Evolutionary conservation across 2,113 vertebrate genomes (phyloP).

Genomic region (Alosa alosa): DNA sequence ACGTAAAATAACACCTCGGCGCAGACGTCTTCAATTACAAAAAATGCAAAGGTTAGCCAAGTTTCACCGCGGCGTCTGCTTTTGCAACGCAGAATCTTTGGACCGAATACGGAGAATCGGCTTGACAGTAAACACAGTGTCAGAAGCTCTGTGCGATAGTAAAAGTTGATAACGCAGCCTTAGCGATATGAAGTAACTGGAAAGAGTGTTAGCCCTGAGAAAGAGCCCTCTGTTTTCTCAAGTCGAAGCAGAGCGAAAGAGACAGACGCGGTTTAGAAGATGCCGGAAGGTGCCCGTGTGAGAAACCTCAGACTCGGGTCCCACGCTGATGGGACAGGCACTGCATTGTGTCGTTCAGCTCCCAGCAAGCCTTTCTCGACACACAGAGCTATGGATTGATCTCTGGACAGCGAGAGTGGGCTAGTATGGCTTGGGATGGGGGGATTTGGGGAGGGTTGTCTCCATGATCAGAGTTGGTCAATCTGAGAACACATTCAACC

Average conservation of each 20-base stretch:
- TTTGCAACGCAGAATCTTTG: too few relatives aligned
- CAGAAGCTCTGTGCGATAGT: too few relatives aligned
- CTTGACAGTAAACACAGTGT: too few relatives aligned
- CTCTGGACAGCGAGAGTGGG: conserved; percentile 22
- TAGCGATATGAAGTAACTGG: not conserved
- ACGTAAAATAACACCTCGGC: not conserved
- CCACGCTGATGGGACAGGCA: conserved; percentile 56
- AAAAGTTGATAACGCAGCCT: too few relatives aligned
- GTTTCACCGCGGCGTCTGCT: not conserved
- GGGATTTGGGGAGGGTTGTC: not conserved
- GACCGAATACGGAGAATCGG: too few relatives aligned
- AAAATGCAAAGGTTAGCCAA: conserved; percentile 3
- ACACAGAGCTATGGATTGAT: conserved; percentile 37
- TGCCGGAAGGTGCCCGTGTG: conserved; percentile 49
- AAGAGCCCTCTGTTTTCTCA: not conserved
- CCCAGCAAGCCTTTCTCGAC: conserved; percentile 42
- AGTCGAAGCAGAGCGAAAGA: not conserved
- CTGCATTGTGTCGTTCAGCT: conserved; percentile 56
- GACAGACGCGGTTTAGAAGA: not conserved
- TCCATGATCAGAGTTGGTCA: not conserved
- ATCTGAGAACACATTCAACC: not conserved
- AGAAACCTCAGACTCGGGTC: conserved; percentile 59
- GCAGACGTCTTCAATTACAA: not conserved
- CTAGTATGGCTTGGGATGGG: not conserved
- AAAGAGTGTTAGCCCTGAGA: not conserved